phyloP scores from a whole-genome alignment of 2,888 invertebrate species.

The Drosophila robusta region DNA sequence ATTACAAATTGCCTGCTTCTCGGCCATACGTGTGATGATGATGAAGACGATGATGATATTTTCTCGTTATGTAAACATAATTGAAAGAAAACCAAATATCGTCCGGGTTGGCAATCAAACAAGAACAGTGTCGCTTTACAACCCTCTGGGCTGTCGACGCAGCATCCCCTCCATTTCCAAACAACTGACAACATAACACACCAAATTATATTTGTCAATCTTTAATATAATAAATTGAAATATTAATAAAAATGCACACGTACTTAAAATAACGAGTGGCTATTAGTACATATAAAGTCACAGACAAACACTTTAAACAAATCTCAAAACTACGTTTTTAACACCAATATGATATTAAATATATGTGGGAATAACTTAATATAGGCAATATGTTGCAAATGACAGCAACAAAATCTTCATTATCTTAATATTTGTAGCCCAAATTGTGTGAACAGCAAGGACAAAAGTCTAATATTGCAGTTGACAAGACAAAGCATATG shows the following conservation, averaged over 20 bases:
- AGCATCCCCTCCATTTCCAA: no score
- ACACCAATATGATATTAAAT: no score
- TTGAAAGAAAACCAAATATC: not conserved
- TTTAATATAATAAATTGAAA: not conserved
- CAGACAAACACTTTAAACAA: no score
- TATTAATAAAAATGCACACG: not conserved
- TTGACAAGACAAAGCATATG: not conserved
- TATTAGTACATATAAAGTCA: not conserved
- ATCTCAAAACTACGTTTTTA: no score
- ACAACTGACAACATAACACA: no score
- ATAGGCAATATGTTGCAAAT: no score
- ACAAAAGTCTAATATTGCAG: not conserved
- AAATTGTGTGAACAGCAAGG: not conserved
- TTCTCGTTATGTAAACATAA: not conserved
- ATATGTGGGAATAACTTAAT: no score
- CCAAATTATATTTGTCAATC: not conserved
- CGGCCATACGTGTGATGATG: not conserved
- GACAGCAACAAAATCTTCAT: no score
- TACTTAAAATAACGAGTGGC: not conserved
- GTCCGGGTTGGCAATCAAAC: not conserved
- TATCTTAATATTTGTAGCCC: not conserved
- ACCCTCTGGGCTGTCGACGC: not conserved
- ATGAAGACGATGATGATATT: not conserved
- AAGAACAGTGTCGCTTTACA: no score
- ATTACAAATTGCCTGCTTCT: slow-evolving; percentile 1